phyloP scores from a whole-genome alignment of 2,113 vertebrate species.

The Pygoscelis adeliae region DNA sequence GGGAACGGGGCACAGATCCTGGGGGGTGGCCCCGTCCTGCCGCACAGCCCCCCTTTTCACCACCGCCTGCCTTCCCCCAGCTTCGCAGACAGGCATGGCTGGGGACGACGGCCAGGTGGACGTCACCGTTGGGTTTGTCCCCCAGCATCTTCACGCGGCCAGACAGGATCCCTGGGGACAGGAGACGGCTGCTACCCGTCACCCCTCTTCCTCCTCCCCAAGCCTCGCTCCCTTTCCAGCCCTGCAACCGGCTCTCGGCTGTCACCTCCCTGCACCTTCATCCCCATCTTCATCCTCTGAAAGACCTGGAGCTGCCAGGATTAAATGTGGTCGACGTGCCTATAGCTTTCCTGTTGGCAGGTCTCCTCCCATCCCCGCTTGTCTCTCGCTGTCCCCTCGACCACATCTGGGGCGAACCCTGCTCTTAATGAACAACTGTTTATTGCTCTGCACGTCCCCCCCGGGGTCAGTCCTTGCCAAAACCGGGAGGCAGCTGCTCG shows the following conservation, averaged over 20 bases:
- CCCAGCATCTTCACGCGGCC: background rate
- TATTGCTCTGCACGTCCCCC: background rate
- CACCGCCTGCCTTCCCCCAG: background rate
- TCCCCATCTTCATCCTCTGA: background rate
- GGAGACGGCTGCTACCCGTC: background rate
- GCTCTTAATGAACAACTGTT: background rate
- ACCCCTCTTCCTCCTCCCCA: background rate
- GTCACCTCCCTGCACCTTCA: background rate
- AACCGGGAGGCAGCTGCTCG: background rate
- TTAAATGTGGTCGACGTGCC: fast-evolving
- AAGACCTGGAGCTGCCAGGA: background rate
- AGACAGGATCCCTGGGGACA: background rate
- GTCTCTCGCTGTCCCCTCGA: background rate
- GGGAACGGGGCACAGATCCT: background rate
- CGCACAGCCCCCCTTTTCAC: background rate
- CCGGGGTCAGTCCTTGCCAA: background rate
- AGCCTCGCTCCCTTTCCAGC: background rate
- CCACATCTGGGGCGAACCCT: background rate
- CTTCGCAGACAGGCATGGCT: background rate
- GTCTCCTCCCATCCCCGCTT: background rate
- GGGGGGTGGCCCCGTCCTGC: background rate
- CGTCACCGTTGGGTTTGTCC: background rate
- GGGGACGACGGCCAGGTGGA: fast-evolving
- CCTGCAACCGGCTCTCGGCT: background rate
- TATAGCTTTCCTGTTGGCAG: background rate